These are phyloP conservation scores for Plusia festucae DNA, from an alignment of 2,888 invertebrate species.

Conservation along the genomic window DNA sequence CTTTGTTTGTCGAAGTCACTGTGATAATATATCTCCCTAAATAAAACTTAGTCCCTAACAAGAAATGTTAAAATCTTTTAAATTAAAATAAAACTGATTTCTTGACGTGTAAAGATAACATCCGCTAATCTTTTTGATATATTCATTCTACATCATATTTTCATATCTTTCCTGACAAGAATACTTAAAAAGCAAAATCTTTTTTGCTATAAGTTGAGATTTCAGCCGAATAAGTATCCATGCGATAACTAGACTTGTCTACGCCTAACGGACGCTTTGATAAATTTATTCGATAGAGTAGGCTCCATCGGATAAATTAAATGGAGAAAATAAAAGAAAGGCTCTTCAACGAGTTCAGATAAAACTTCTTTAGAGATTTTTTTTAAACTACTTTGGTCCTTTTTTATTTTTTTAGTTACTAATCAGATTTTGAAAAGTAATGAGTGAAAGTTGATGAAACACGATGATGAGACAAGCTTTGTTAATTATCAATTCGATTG, in stretches of 20 bases:
- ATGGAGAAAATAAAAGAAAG: slow-evolving; percentile 2
- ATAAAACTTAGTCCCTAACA: too few species aligned
- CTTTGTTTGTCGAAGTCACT: background rate
- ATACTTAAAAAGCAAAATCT: background rate
- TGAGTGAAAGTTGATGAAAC: background rate
- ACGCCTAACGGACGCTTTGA: background rate
- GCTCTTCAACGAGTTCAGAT: background rate
- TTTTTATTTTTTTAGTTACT: background rate
- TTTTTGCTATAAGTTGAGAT: background rate
- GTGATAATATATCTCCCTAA: background rate
- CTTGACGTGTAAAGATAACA: background rate
- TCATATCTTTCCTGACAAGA: background rate
- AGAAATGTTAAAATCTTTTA: too few species aligned
- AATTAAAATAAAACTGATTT: background rate
- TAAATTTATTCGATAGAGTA: slow-evolving; percentile 3
- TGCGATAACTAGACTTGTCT: slow-evolving; percentile 3
- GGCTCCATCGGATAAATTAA: slow-evolving; percentile 8
- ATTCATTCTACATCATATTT: background rate
- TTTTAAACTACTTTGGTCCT: background rate
- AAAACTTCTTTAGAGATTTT: background rate
- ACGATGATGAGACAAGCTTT: background rate
- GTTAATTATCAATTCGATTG: background rate
- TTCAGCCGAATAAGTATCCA: slow-evolving; percentile 2
- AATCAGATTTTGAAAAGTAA: background rate
- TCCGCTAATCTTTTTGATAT: background rate